Evolutionary conservation across 2,113 vertebrate species (phyloP).

Genomic region (Protobothrops mucrosquamatus): DNA sequence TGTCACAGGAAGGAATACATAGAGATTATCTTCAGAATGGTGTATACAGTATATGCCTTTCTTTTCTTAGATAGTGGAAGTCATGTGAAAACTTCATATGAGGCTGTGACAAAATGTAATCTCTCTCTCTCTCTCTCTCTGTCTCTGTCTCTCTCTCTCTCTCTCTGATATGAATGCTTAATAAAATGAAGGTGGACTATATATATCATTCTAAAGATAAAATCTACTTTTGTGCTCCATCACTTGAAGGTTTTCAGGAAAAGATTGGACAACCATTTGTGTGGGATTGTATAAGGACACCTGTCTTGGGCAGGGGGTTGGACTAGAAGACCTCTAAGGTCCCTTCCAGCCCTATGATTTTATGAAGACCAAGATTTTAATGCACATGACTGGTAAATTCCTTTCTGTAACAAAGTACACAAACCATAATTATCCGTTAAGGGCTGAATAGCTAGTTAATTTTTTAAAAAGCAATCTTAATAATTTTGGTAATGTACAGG

Average conservation of each 20-base stretch:
- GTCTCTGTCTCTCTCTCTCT: background rate
- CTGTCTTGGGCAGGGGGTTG: too few species aligned
- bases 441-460: background rate
- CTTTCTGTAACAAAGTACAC: background rate
- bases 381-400: background rate
- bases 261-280: too few species aligned
- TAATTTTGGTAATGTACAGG: background rate
- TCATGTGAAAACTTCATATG: background rate
- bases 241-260: too few species aligned
- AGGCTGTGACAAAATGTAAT: background rate
- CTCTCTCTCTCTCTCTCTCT: background rate
- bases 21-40: background rate
- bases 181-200: background rate
- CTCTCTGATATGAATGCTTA: background rate
- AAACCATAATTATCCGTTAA: slow-evolving; percentile 26
- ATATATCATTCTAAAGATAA: background rate
- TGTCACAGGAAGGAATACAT: background rate
- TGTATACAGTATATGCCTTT: background rate
- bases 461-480: slow-evolving; percentile 5
- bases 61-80: background rate
- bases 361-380: background rate
- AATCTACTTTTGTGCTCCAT: background rate
- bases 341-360: background rate
- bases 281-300: too few species aligned
- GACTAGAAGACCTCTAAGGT: too few species aligned